These are phyloP conservation scores for Cryptocephalus moraei DNA, from an alignment of 2,888 invertebrate genomes.

Conservation along the genomic window DNA sequence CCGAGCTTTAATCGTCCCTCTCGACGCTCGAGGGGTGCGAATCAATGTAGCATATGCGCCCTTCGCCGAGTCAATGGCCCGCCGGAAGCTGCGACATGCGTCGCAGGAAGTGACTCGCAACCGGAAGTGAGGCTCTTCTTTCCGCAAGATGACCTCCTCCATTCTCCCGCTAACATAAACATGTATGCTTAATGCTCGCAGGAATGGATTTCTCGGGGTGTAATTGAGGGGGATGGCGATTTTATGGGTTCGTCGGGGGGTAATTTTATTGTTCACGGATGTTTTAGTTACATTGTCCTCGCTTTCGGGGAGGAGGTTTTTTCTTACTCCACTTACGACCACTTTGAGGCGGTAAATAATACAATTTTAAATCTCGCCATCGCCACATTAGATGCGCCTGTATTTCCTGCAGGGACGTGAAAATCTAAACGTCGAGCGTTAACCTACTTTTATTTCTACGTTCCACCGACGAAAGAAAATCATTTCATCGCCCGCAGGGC, in stretches of 20 bases:
- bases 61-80: constrained; percentile 31
- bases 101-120: constrained; percentile 14
- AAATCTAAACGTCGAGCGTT: too few relatives aligned
- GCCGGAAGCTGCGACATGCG: constrained; percentile 29
- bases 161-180: constrained; percentile 6
- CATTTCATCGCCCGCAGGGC: too few relatives aligned
- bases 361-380: too few relatives aligned
- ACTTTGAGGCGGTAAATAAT: too few relatives aligned
- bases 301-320: too few relatives aligned
- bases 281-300: too few relatives aligned
- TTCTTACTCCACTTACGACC: too few relatives aligned
- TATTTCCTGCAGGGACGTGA: too few relatives aligned
- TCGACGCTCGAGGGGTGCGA: constrained; percentile 20
- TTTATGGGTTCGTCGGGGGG: not conserved
- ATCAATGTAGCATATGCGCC: constrained; percentile 26
- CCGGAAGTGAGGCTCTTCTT: constrained; percentile 20
- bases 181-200: not conserved
- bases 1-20: constrained; percentile 14
- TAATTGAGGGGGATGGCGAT: constrained; percentile 17
- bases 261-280: too few relatives aligned
- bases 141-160: constrained; percentile 11
- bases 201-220: constrained; percentile 10
- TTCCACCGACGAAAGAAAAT: too few relatives aligned
- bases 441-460: too few relatives aligned
- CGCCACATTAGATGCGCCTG: too few relatives aligned